Percentiles rank a stretch among this genome's conserved stretches.
Evolutionary conservation across 2,797 vertebrate genomes (phyloP).

Genomic region (Buphagus erythrorhynchus): DNA sequence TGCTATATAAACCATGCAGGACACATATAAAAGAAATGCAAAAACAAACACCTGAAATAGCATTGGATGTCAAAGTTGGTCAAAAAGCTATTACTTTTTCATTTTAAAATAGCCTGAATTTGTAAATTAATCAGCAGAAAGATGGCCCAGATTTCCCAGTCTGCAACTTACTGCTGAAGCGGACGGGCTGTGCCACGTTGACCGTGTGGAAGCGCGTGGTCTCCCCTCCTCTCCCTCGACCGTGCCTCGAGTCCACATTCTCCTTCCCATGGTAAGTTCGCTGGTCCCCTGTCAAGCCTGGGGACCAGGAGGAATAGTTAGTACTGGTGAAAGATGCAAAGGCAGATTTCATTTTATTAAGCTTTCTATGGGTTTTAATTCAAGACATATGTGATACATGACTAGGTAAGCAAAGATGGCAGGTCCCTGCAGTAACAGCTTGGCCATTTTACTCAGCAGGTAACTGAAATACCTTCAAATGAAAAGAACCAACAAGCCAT

Average conservation of each 20-base stretch:
- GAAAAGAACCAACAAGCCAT: background rate
- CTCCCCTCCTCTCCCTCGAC: constrained; percentile 70
- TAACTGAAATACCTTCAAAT: background rate
- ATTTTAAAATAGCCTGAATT: background rate
- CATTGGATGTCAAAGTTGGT: background rate
- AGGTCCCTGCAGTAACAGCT: background rate
- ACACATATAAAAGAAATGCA: background rate
- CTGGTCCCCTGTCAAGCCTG: constrained; percentile 76
- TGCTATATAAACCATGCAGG: background rate
- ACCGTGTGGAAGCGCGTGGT: constrained; percentile 81
- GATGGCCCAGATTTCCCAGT: constrained; percentile 55
- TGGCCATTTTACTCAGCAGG: background rate
- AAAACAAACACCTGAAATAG: background rate
- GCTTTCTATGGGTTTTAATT: background rate
- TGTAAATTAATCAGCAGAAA: background rate
- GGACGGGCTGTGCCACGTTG: constrained; percentile 92
- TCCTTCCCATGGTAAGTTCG: constrained; percentile 79
- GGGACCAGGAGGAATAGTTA: background rate
- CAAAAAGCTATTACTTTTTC: background rate
- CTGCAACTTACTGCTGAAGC: constrained; percentile 94
- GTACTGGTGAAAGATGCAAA: background rate
- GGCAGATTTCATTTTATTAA: background rate
- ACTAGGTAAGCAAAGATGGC: background rate
- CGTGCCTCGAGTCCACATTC: constrained; percentile 74
- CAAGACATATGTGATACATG: background rate